phyloP scores from a whole-genome alignment of 2,113 vertebrate species.

The Capreolus pygargus region DNA sequence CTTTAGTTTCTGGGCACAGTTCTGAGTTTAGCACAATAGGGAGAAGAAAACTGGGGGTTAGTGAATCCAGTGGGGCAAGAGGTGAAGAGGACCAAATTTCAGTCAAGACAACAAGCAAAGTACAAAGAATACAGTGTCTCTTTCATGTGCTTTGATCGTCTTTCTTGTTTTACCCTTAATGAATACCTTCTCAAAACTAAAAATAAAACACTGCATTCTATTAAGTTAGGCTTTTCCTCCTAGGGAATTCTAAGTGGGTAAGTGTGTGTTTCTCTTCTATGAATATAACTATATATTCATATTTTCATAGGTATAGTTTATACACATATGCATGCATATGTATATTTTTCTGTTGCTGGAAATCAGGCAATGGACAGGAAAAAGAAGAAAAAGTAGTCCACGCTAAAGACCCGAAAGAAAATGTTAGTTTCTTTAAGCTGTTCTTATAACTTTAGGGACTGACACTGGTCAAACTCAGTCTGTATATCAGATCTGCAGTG shows the following conservation, averaged over 20 bases:
- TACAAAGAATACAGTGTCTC: slow-evolving; percentile 65
- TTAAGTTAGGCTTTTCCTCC: slow-evolving; percentile 32
- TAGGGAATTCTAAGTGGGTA: slow-evolving; percentile 29
- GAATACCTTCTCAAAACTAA: slow-evolving; percentile 65
- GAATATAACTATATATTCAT: background rate
- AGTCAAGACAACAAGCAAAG: slow-evolving; percentile 62
- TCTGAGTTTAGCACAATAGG: slow-evolving; percentile 56
- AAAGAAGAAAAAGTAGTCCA: background rate
- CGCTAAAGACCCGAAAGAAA: background rate
- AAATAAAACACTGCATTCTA: slow-evolving; percentile 61
- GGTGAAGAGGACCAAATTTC: slow-evolving; percentile 69
- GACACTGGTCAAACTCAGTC: background rate
- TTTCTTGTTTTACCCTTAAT: slow-evolving; percentile 65
- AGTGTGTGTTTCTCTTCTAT: slow-evolving; percentile 15
- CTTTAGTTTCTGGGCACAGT: slow-evolving; percentile 56
- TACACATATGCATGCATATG: background rate
- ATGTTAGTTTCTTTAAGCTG: background rate
- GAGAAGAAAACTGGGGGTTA: slow-evolving; percentile 59
- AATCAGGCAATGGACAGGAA: background rate
- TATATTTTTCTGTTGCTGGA: background rate
- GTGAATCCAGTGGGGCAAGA: slow-evolving; percentile 57
- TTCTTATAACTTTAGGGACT: background rate
- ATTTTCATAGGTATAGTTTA: background rate
- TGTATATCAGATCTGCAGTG: background rate
- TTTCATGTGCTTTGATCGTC: slow-evolving; percentile 72